phyloP scores from a whole-genome alignment of 2,888 invertebrate genomes.

The Scaptomyza cyrtandrae region DNA sequence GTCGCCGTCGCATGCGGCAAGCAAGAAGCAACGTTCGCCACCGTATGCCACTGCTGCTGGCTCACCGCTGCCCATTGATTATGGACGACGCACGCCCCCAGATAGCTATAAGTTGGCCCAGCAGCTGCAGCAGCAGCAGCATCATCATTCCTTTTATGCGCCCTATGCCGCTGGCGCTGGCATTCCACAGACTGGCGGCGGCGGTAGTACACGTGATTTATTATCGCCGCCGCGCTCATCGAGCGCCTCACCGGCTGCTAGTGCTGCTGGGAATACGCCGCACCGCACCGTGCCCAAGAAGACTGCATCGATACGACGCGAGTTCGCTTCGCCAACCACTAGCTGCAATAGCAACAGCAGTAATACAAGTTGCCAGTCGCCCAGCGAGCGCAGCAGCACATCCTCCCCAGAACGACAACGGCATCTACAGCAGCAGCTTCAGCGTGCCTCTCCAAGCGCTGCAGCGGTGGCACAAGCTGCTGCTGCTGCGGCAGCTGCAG shows the following conservation, averaged over 20 bases:
- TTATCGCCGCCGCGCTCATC: constrained; percentile 79
- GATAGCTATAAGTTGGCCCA: constrained; percentile 64
- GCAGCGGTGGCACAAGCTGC: constrained; percentile 55
- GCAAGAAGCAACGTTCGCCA: constrained; percentile 82
- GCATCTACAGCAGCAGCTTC: constrained; percentile 73
- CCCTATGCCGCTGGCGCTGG: constrained; percentile 66
- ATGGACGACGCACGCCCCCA: constrained; percentile 74
- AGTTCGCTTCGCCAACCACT: constrained; percentile 84
- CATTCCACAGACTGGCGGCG: constrained; percentile 67
- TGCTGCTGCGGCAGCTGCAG: constrained; percentile 53
- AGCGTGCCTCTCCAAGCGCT: constrained; percentile 74
- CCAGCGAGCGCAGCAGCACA: constrained; percentile 72
- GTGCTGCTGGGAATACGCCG: constrained; percentile 69
- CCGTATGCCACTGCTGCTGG: constrained; percentile 74
- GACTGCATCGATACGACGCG: constrained; percentile 85
- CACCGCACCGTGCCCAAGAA: constrained; percentile 84
- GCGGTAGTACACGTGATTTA: constrained; percentile 53
- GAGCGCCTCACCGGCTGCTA: constrained; percentile 71
- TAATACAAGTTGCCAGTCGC: constrained; percentile 72
- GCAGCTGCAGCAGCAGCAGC: constrained; percentile 70
- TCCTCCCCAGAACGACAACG: constrained; percentile 76
- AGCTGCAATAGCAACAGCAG: constrained; percentile 65
- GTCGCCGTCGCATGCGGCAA: constrained; percentile 71
- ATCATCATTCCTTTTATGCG: constrained; percentile 80
- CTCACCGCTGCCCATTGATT: constrained; percentile 77